Evolutionary conservation across 2,888 invertebrate species (phyloP).

Genomic region (Noctuana brunneofusca): DNA sequence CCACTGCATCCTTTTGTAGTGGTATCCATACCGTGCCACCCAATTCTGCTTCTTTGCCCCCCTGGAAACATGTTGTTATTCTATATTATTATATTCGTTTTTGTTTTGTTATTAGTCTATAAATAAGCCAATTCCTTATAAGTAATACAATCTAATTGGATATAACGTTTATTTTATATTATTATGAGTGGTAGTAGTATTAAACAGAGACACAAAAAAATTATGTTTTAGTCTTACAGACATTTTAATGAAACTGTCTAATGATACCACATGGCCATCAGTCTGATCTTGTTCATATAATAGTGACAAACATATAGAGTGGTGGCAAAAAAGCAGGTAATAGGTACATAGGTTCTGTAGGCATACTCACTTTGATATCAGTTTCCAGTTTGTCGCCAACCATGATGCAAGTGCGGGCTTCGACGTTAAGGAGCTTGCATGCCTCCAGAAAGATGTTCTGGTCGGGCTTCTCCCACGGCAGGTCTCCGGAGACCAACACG

Average conservation of each 20-base stretch:
- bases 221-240: too few species aligned
- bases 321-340: too few species aligned
- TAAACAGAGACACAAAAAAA: too few species aligned
- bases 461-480: conserved; percentile 94
- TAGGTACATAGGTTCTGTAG: too few species aligned
- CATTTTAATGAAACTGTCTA: too few species aligned
- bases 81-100: not conserved
- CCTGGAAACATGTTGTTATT: conserved; percentile 65
- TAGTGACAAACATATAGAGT: too few species aligned
- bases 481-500: conserved; percentile 91
- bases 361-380: conserved; percentile 85
- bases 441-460: conserved; percentile 91
- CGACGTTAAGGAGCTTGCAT: conserved; percentile 88
- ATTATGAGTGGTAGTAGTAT: too few species aligned
- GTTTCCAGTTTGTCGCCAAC: conserved; percentile 94
- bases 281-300: not conserved
- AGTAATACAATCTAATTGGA: too few species aligned
- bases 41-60: conserved; percentile 89
- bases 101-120: too few species aligned
- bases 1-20: conserved; percentile 75
- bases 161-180: too few species aligned
- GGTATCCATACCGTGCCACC: conserved; percentile 93
- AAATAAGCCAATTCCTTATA: too few species aligned
- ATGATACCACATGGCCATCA: not conserved
- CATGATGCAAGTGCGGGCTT: conserved; percentile 91